Evolutionary conservation across 2,113 vertebrate species (phyloP).

Genomic region (Echinops telfairi): DNA sequence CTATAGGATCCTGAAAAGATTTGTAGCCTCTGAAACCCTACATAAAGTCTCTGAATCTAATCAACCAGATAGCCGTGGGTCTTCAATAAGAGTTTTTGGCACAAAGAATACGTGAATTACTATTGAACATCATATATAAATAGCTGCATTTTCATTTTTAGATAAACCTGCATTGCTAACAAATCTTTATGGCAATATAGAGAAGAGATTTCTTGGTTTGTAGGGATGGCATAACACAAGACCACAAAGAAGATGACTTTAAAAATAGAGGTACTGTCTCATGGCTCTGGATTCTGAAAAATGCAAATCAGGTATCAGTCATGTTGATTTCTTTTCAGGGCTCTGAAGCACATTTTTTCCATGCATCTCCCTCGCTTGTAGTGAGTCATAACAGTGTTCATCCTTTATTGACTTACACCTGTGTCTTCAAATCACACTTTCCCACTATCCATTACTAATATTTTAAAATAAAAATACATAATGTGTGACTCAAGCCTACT

Average conservation of each 20-base stretch:
- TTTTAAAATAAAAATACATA: too few species aligned
- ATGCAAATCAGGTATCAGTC: background rate
- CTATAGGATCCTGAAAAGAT: too few species aligned
- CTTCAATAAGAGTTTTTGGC: background rate
- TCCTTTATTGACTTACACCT: background rate
- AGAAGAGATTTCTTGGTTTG: background rate
- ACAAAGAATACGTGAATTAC: background rate
- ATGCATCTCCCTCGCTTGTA: background rate
- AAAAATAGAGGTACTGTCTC: background rate
- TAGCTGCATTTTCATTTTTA: background rate
- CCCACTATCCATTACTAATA: background rate
- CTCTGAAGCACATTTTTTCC: background rate
- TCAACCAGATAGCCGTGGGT: too few species aligned
- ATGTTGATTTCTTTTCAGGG: background rate
- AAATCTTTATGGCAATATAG: background rate
- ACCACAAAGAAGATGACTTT: background rate
- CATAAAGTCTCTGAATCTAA: too few species aligned
- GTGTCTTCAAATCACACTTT: background rate
- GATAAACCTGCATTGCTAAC: background rate
- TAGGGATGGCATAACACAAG: background rate
- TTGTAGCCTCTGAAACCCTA: too few species aligned
- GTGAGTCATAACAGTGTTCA: background rate
- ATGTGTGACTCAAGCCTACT: background rate
- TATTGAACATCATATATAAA: background rate
- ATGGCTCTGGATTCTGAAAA: background rate